Conservation (phyloP, 2,888 invertebrate genomes). For the Penaeus monodon region DNA sequence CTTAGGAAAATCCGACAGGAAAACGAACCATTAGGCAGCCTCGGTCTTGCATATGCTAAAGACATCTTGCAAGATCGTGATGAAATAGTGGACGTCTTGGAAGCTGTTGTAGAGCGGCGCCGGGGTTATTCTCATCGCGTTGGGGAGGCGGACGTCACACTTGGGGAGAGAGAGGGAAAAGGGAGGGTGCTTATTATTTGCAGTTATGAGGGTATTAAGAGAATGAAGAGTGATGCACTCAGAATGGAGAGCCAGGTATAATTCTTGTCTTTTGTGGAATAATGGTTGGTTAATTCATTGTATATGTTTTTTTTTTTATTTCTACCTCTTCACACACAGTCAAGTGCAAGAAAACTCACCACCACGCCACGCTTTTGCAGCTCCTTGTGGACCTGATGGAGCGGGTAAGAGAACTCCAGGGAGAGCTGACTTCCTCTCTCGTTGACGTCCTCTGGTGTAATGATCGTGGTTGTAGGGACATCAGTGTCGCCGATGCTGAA, state of each 20-base stretch:
- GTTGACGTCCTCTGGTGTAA: slow-evolving; percentile 73
- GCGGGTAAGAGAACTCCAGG: slow-evolving; percentile 70
- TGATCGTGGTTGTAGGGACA: slow-evolving; percentile 68
- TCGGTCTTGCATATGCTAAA: slow-evolving; percentile 43
- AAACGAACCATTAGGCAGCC: slow-evolving; percentile 18
- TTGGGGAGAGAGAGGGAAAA: slow-evolving; percentile 64
- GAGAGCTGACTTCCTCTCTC: slow-evolving; percentile 74
- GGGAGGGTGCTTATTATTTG: background rate
- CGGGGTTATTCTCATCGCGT: slow-evolving; percentile 72
- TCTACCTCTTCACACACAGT: background rate
- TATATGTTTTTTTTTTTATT: background rate
- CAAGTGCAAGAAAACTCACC: slow-evolving; percentile 69
- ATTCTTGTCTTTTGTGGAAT: background rate
- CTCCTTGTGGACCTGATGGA: slow-evolving; percentile 70
- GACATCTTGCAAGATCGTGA: slow-evolving; percentile 64
- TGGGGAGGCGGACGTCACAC: slow-evolving; percentile 72
- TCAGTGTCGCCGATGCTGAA: slow-evolving; percentile 65
- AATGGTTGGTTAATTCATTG: background rate
- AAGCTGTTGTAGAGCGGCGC: slow-evolving; percentile 73
- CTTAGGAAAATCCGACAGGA: background rate
- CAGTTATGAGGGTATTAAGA: background rate
- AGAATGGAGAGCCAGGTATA: background rate
- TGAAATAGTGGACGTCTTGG: slow-evolving; percentile 69
- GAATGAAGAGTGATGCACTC: background rate
- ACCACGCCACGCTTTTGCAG: slow-evolving; percentile 72